phyloP scores from a whole-genome alignment of 2,113 vertebrate species.

The Oncorhynchus clarkii region DNA sequence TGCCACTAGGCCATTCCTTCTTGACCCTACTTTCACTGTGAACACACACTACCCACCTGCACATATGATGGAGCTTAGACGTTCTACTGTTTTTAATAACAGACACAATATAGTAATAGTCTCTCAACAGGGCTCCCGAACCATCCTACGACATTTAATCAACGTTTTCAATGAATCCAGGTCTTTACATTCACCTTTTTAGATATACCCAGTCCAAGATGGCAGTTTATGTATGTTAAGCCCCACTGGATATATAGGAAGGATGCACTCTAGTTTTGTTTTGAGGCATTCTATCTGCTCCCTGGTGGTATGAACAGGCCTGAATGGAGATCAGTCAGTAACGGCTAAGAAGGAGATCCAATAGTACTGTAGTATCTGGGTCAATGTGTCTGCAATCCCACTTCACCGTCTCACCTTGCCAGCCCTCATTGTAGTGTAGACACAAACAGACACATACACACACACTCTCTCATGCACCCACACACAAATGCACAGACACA shows the following conservation, averaged over 20 bases:
- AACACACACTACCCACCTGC: too few relatives aligned
- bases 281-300: too few relatives aligned
- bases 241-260: too few relatives aligned
- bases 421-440: background rate
- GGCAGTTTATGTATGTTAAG: background rate
- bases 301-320: too few relatives aligned
- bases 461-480: background rate
- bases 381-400: too few relatives aligned
- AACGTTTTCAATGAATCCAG: background rate
- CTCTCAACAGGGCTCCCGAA: background rate
- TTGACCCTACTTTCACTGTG: background rate
- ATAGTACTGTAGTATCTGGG: too few relatives aligned
- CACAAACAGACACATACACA: background rate
- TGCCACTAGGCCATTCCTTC: background rate
- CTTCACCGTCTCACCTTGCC: too few relatives aligned
- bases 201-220: background rate
- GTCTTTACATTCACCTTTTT: background rate
- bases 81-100: background rate
- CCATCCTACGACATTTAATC: background rate
- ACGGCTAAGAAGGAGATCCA: too few relatives aligned
- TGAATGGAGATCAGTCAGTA: too few relatives aligned
- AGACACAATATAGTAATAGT: background rate
- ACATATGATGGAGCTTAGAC: too few relatives aligned
- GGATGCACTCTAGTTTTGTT: too few relatives aligned
- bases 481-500: constrained; percentile 1